Percentiles rank a stretch among this genome's conserved stretches.
Evolutionary conservation across 2,797 vertebrate genomes (phyloP).

Genomic region (Martes flavigula): DNA sequence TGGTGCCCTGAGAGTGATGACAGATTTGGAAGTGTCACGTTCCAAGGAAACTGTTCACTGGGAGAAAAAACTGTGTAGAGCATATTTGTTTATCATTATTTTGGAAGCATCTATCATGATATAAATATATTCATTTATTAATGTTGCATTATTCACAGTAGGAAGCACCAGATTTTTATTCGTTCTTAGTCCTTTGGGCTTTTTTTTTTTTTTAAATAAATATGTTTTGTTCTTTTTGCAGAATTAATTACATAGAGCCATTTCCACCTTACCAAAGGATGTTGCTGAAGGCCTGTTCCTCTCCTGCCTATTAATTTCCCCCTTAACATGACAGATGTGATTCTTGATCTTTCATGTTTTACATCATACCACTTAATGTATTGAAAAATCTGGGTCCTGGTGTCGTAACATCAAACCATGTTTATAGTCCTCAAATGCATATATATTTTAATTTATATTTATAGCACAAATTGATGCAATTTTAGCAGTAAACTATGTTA

Average conservation of each 20-base stretch:
- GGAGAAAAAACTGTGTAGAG: neutral
- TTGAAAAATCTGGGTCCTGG: neutral
- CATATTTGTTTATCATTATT: neutral
- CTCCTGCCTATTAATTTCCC: neutral
- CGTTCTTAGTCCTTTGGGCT: neutral
- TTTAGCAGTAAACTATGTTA: neutral
- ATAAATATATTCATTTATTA: constrained; percentile 5
- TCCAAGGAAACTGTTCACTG: neutral
- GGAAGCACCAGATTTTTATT: neutral
- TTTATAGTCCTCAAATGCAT: neutral
- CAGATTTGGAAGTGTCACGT: neutral
- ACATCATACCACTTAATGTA: neutral
- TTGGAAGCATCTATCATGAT: neutral
- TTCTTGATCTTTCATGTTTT: neutral
- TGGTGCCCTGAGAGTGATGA: neutral
- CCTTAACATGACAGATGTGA: neutral
- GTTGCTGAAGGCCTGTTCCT: neutral
- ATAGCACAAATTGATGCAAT: neutral
- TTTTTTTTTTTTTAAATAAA: neutral
- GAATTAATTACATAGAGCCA: neutral
- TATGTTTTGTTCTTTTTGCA: neutral
- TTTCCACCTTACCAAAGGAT: neutral
- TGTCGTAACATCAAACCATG: neutral
- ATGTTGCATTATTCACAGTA: neutral
- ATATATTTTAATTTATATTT: neutral